Evolutionary conservation across 2,888 invertebrate species (phyloP).

Genomic region (Dynastes hyllus): DNA sequence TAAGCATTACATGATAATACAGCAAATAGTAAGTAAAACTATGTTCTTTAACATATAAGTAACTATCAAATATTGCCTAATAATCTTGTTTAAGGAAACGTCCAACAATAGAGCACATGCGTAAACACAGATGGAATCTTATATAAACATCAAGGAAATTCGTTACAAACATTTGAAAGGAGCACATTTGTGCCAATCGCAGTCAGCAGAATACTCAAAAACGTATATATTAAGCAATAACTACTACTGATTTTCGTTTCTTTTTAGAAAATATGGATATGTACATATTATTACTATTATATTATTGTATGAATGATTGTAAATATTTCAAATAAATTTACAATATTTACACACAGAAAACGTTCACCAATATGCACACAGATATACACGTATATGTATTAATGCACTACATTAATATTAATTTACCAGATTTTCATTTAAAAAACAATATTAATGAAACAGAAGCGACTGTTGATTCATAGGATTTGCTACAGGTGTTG

Average conservation of each 20-base stretch:
- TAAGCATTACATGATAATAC: conserved; percentile 45
- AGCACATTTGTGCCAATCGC: conserved; percentile 42
- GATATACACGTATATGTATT: conserved; percentile 42
- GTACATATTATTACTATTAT: conserved; percentile 58
- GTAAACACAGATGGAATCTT: conserved; percentile 1
- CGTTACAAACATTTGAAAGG: conserved; percentile 39
- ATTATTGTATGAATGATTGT: conserved; percentile 63
- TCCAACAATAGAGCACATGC: conserved; percentile 15
- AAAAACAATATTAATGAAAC: conserved; percentile 63
- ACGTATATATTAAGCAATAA: conserved; percentile 40
- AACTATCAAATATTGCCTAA: conserved; percentile 41
- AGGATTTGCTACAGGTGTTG: conserved; percentile 64
- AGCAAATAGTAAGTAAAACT: conserved; percentile 43
- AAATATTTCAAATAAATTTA: conserved; percentile 58
- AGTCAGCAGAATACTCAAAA: conserved; percentile 17
- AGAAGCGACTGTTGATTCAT: conserved; percentile 67
- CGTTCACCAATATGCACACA: conserved; percentile 51
- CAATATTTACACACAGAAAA: conserved; percentile 59
- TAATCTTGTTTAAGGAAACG: conserved; percentile 21
- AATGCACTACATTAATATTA: conserved; percentile 40
- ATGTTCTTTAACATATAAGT: conserved; percentile 35
- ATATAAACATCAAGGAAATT: conserved; percentile 46
- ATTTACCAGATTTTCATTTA: conserved; percentile 42
- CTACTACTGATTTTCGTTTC: conserved; percentile 57
- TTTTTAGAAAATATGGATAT: conserved; percentile 59